Evolutionary conservation across 64 coral and sea anemone genomes (phyloP).

Genomic region (Anthopleura sola): DNA sequence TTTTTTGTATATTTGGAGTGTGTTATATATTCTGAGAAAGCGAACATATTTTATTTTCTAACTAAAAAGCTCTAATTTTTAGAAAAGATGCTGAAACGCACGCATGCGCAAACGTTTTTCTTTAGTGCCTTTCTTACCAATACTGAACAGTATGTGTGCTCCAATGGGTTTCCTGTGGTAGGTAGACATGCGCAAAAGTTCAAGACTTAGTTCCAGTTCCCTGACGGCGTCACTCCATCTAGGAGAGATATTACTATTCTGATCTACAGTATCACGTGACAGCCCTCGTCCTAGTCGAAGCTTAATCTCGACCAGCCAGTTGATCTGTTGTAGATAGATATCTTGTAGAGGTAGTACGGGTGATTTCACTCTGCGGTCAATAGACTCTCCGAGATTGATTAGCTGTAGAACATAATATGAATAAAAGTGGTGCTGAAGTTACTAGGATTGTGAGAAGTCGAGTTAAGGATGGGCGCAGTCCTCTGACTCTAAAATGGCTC

Average conservation of each 20-base stretch:
- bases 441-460: too few relatives aligned
- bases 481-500: not conserved
- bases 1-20: too few relatives aligned
- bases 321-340: conserved; percentile 65
- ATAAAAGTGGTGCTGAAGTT: too few relatives aligned
- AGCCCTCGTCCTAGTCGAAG: conserved; percentile 57
- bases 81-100: too few relatives aligned
- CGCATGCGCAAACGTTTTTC: too few relatives aligned
- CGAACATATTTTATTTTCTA: too few relatives aligned
- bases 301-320: conserved; percentile 62
- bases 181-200: conserved; percentile 40
- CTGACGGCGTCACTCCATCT: conserved; percentile 46
- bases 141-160: conserved; percentile 78
- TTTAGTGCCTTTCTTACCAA: too few relatives aligned
- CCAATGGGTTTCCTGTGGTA: conserved; percentile 58
- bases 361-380: conserved; percentile 43
- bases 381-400: conserved; percentile 53
- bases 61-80: too few relatives aligned
- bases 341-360: conserved; percentile 54
- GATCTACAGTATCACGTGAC: not conserved
- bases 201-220: conserved; percentile 60
- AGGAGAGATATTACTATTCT: conserved; percentile 7
- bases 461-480: too few relatives aligned
- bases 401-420: conserved; percentile 49
- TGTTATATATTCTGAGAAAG: too few relatives aligned